A percentile compares a stretch with the other conserved stretches of the same genome.
Conservation (phyloP, 2,797 vertebrate species). For the Hydrocynus forskahlii region DNA sequence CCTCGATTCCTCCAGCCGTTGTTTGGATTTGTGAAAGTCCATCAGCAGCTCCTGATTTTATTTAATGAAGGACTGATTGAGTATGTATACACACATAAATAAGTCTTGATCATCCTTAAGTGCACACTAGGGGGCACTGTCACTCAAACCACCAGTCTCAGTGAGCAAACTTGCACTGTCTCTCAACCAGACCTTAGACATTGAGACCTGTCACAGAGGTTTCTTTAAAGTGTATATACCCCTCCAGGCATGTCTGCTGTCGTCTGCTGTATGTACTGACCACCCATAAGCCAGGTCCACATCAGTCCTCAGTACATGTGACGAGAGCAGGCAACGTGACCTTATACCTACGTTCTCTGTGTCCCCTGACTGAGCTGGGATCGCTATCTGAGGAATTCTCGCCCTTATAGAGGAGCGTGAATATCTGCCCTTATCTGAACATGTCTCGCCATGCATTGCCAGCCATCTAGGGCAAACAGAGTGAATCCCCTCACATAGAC, state of each 20-base stretch:
- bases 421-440: not conserved
- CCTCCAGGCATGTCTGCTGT: not conserved
- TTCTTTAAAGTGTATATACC: not conserved
- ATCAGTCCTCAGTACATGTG: not conserved
- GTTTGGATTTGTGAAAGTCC: too few species aligned
- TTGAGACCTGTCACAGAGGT: too few species aligned
- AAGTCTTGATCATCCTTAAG: slow-evolving; percentile 11
- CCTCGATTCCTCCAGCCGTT: too few species aligned
- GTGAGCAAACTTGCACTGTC: not conserved
- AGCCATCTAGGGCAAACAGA: not conserved
- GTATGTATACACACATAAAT: too few species aligned
- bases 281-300: not conserved
- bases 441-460: not conserved
- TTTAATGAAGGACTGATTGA: too few species aligned
- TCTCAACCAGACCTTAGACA: not conserved
- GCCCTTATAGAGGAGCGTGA: not conserved
- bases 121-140: slow-evolving; percentile 72
- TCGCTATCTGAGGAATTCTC: not conserved
- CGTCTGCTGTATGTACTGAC: not conserved
- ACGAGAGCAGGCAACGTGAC: not conserved
- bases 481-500: not conserved
- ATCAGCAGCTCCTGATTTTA: too few species aligned
- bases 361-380: not conserved
- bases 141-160: slow-evolving; percentile 19
- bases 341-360: not conserved